Evolutionary conservation across 2,113 vertebrate species (phyloP).

Genomic region (Phrynosoma blainvillii): DNA sequence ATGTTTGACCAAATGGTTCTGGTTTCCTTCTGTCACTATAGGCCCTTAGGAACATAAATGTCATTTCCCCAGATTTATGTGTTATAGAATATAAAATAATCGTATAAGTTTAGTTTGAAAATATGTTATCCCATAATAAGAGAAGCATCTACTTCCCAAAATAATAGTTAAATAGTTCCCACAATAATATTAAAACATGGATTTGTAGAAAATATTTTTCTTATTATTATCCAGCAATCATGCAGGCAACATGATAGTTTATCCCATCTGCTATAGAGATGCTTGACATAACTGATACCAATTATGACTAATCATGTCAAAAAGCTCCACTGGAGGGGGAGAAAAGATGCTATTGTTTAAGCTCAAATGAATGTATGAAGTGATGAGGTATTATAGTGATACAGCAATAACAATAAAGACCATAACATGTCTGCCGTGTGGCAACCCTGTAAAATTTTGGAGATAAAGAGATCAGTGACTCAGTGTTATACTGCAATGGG

Average conservation of each 20-base stretch:
- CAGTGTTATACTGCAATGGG: background rate
- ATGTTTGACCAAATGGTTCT: background rate
- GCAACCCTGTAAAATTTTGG: background rate
- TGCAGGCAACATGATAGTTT: constrained; percentile 36
- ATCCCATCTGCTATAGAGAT: constrained; percentile 36
- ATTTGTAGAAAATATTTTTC: constrained; percentile 1
- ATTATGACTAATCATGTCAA: constrained; percentile 42
- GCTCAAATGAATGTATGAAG: constrained; percentile 7
- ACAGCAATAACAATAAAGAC: constrained; percentile 33
- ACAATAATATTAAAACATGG: background rate
- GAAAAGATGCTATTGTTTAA: constrained; percentile 21
- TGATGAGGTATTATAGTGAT: constrained; percentile 29
- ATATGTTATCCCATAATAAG: background rate
- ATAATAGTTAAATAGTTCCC: background rate
- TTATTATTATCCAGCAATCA: constrained; percentile 32
- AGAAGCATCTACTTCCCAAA: constrained; percentile 11
- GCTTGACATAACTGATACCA: constrained; percentile 48
- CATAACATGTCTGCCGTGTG: constrained; percentile 2
- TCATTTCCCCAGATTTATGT: background rate
- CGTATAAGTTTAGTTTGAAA: background rate
- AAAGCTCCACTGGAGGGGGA: background rate
- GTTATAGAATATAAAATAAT: background rate
- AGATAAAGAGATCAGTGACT: background rate
- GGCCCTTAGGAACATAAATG: background rate
- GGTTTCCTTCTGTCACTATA: background rate